Base-by-base conservation (phyloP, 2,113 vertebrate species). In the Rhizomys pruinosus region DNA sequence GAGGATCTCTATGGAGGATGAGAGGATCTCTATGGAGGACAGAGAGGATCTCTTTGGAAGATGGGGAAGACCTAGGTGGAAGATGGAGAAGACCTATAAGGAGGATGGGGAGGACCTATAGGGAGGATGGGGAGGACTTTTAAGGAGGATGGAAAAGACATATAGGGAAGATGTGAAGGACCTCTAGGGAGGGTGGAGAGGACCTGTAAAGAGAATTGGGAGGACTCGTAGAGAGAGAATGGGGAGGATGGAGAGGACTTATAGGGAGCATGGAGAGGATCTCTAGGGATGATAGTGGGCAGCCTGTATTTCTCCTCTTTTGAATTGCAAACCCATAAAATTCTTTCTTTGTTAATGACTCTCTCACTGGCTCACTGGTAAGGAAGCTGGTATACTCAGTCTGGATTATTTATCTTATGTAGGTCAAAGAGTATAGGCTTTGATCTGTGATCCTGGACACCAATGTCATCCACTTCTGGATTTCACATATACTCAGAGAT, bases 401-500 rank as follows among this genome's bases (percentile, higher is more conserved):
- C 47, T 63, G 29, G 84, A 78, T 42, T 16, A 61, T 73, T 93
- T 37, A 66, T 52, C 91, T 88, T 39, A 42, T 37, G 84, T 84
- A 89, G 66, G 61, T 64, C 74, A 55, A 16, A 64, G 42, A 57
- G 32, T 13, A 20, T 27, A 15, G 61, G 15, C 27, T 73, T 82
- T 82, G 90, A 86, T 44, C 55, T 82, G 74, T 84, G 92, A 80
- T n/a, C 61, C 74, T 68, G 44, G 55, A 87, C 8, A 22, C 8
- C 20, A 17, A 16, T 78, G 37, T 29, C 0, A 1, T 12, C 77
- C 66, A 13, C 34, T 90, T 93, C 71, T 61, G 76, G 91, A 79
- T 12, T 42, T 95, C 16, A 61, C 20, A 72, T 37, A 89, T 84
- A 63, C 55, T 91, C 22, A 90, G 89, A 73, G 29, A 84, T 76